Conservation (phyloP, 2,113 vertebrate species). For the Toxotes chatareus region DNA sequence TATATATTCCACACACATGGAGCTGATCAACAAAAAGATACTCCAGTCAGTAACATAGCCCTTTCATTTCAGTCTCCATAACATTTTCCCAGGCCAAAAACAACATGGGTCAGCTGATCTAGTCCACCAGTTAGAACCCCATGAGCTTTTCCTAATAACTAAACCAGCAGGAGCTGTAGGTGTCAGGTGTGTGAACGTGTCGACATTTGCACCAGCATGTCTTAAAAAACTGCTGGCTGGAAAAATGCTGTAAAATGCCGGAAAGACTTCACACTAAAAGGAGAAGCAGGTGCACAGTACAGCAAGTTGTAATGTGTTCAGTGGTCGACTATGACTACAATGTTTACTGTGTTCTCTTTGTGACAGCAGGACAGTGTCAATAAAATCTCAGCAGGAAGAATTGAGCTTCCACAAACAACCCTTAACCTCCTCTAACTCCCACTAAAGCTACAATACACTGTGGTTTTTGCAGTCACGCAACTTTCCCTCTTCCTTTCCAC, state of each 20-base stretch:
- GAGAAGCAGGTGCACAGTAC: slow-evolving; percentile 24
- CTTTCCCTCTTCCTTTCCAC: slow-evolving; percentile 9
- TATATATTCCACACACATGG: not conserved
- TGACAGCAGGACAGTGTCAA: slow-evolving; percentile 31
- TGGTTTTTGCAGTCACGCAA: not conserved
- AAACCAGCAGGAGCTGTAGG: slow-evolving; percentile 49
- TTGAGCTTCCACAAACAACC: slow-evolving; percentile 22
- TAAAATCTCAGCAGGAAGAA: slow-evolving; percentile 31
- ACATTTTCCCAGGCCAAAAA: slow-evolving; percentile 20
- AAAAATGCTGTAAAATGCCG: slow-evolving; percentile 30
- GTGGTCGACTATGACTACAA: not conserved
- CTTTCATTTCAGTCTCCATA: slow-evolving; percentile 38
- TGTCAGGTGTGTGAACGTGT: slow-evolving; percentile 26
- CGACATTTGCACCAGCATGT: slow-evolving; percentile 10
- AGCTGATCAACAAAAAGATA: slow-evolving; percentile 19
- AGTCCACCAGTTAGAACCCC: slow-evolving; percentile 35
- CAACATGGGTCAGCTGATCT: slow-evolving; percentile 35
- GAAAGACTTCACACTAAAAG: slow-evolving; percentile 16
- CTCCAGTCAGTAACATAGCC: slow-evolving; percentile 18
- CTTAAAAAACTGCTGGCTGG: slow-evolving; percentile 5
- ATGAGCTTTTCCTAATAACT: slow-evolving; percentile 58
- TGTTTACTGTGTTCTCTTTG: slow-evolving; percentile 19
- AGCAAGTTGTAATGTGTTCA: not conserved
- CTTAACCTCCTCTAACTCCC: not conserved
- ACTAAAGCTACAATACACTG: slow-evolving; percentile 9